phyloP scores from a whole-genome alignment of 2,113 vertebrate species.

The Amia ocellicauda region DNA sequence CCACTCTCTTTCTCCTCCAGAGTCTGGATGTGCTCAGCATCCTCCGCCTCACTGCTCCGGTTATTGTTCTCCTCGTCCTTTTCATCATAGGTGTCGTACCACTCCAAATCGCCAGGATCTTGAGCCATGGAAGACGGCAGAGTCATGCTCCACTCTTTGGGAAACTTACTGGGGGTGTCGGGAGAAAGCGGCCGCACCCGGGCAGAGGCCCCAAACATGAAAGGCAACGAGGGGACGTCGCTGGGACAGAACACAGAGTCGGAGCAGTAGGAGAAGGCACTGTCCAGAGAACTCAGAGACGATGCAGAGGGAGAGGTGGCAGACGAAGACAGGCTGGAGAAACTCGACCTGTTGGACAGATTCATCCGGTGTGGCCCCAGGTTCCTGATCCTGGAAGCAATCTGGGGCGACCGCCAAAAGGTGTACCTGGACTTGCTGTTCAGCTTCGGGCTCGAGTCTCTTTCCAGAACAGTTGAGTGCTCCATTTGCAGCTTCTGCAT shows the following conservation, averaged over 20 bases:
- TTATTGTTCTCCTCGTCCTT: slow-evolving; percentile 29
- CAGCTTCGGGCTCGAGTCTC: slow-evolving; percentile 38
- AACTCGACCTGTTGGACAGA: slow-evolving; percentile 58
- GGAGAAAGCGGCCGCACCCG: slow-evolving; percentile 53
- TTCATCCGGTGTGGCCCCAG: slow-evolving; percentile 42
- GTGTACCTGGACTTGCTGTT: slow-evolving; percentile 34
- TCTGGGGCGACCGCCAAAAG: slow-evolving; percentile 46
- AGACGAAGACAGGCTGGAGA: slow-evolving; percentile 68
- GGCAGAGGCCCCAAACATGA: slow-evolving; percentile 59
- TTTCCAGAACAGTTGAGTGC: slow-evolving; percentile 48
- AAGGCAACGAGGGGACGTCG: slow-evolving; percentile 44
- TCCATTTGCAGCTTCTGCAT: slow-evolving; percentile 52
- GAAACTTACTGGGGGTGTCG: slow-evolving; percentile 39
- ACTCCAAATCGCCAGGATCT: slow-evolving; percentile 25
- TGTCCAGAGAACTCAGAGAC: slow-evolving; percentile 70
- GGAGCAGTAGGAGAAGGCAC: slow-evolving; percentile 64
- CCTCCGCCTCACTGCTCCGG: slow-evolving; percentile 7
- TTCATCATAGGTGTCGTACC: slow-evolving; percentile 29
- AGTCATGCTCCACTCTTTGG: slow-evolving; percentile 49
- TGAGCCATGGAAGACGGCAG: slow-evolving; percentile 33
- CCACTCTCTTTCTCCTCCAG: background rate
- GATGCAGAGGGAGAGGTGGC: slow-evolving; percentile 65
- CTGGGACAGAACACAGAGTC: slow-evolving; percentile 59
- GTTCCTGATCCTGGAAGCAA: slow-evolving; percentile 39
- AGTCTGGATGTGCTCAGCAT: background rate